Evolutionary conservation across 1,140 invertebrate species (phyloP).

Genomic region (Centruroides vittatus): DNA sequence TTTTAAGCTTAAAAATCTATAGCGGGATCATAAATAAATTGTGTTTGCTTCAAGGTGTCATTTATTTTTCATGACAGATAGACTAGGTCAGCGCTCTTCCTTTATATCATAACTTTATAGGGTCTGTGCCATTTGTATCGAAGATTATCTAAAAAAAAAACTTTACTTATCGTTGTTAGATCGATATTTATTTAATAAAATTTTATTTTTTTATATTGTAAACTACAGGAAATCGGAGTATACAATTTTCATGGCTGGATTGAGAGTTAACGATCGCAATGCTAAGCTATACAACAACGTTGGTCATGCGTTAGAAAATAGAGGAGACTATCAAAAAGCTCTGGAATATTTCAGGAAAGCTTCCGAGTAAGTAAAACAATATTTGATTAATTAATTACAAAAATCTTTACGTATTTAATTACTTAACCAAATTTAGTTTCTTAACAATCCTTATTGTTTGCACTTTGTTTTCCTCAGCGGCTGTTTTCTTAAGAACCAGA

Average conservation of each 20-base stretch:
- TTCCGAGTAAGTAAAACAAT: background rate
- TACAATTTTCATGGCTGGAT: slow-evolving; percentile 78
- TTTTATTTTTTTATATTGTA: too few species aligned
- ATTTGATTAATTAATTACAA: background rate
- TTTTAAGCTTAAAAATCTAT: too few species aligned
- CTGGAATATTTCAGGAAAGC: slow-evolving; percentile 84
- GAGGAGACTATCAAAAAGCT: slow-evolving; percentile 69
- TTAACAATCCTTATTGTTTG: too few species aligned
- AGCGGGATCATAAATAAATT: background rate
- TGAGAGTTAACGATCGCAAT: slow-evolving; percentile 77
- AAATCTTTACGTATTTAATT: background rate
- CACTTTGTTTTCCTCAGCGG: too few species aligned
- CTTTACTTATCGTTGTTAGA: background rate
- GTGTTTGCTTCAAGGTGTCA: background rate
- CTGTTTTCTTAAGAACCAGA: too few species aligned
- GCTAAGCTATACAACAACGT: slow-evolving; percentile 97
- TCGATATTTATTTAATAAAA: background rate
- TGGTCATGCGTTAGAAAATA: slow-evolving; percentile 82
- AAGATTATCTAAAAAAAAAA: background rate
- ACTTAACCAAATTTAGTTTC: too few species aligned
- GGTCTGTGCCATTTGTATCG: background rate
- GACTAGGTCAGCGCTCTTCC: background rate
- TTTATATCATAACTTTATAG: background rate
- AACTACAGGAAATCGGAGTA: slow-evolving; percentile 57
- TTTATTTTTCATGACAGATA: background rate